These are phyloP conservation scores for Ophraella communa DNA, from an alignment of 2,888 invertebrate species.

Conservation along the genomic window DNA sequence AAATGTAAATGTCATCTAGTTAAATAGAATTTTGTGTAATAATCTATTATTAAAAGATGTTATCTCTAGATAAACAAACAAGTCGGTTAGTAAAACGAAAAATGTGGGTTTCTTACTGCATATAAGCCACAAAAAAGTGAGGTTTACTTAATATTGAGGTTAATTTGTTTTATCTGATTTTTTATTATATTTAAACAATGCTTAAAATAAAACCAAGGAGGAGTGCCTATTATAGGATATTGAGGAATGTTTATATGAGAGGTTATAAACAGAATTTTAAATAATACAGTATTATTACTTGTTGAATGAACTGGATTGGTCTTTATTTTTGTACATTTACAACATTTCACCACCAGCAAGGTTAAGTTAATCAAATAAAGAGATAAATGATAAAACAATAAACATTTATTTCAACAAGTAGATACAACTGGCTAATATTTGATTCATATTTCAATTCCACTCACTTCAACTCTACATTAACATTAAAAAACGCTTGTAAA, in stretches of 20 bases:
- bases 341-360: no score
- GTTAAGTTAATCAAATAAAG: no score
- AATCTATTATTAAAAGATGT: not conserved
- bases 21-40: not conserved
- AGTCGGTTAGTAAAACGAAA: not conserved
- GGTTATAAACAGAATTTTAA: no score
- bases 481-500: not conserved
- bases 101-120: no score
- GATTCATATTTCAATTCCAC: not conserved
- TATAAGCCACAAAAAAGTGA: not conserved
- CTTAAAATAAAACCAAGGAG: not conserved
- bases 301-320: no score
- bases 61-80: not conserved
- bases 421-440: not conserved
- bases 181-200: not conserved
- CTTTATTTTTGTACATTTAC: no score
- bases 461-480: not conserved
- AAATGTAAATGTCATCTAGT: no score
- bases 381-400: no score
- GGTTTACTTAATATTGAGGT: not conserved
- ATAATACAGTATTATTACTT: no score
- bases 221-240: not conserved
- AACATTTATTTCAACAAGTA: no score
- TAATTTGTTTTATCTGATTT: not conserved
- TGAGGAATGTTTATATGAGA: not conserved